Evolutionary conservation across 2,113 vertebrate genomes (phyloP).

Genomic region (Lynx canadensis): DNA sequence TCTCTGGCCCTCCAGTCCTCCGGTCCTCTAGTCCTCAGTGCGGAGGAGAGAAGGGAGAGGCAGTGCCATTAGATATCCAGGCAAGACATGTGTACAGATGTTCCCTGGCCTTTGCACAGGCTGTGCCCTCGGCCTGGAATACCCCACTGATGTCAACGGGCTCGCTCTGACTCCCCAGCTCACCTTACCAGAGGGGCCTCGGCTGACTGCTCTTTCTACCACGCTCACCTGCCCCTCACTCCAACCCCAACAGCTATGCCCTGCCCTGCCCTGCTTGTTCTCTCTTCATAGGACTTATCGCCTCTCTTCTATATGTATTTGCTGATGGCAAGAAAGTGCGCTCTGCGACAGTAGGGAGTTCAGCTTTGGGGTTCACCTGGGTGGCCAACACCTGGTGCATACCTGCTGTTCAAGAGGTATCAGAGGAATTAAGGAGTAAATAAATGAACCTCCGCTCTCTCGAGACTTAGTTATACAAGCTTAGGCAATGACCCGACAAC

Average conservation of each 20-base stretch:
- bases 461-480: background rate
- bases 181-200: background rate
- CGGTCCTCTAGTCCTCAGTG: no score
- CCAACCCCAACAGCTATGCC: background rate
- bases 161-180: background rate
- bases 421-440: background rate
- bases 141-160: background rate
- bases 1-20: background rate
- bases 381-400: background rate
- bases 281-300: background rate
- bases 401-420: background rate
- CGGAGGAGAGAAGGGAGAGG: background rate
- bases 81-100: fast-evolving
- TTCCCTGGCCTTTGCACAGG: background rate
- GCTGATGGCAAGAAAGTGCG: background rate
- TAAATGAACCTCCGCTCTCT: background rate
- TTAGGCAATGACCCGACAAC: background rate
- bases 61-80: background rate
- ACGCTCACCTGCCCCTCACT: background rate
- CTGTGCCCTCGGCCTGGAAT: background rate
- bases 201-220: background rate
- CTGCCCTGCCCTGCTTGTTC: background rate
- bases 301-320: background rate
- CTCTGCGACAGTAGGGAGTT: background rate
- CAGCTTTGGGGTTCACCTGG: background rate